Evolutionary conservation across 2,888 invertebrate species (phyloP), one percentile per base, ranked within the genome.

Genomic region (Thyatira batis): DNA sequence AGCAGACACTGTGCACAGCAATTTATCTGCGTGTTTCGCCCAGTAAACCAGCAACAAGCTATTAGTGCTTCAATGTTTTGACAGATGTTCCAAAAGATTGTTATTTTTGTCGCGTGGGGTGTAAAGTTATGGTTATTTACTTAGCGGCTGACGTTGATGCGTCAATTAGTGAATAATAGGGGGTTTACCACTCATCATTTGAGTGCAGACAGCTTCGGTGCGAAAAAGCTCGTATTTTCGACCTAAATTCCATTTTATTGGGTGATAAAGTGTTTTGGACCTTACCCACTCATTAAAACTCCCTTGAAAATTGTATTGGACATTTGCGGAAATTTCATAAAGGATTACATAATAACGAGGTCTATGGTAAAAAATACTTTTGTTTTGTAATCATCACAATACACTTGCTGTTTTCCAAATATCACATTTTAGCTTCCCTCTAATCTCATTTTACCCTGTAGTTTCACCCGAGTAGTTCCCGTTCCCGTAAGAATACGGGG

Each of bases 71-170:
- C 27, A 17, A 73, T 81, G 77, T 82, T 82, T 80, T 80, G 84
- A 85, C 85, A 86, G 85, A 85, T 85, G 86, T 69, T 77, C 58
- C 56, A 58, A 55, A 65, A 66, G 82, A 71, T 64, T 74, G 82
- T 82, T 85, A 84, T 85, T 85, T 83, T 78, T 71, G 78, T 73
- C 66, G 57, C 61, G 56, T 49, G 58, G 65, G 71, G 67, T 67
- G 71, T 69, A 69, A 68, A 67, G 63, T 69, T 76, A 57, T 49
- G 27, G 48, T 52, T 51, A 45, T 51, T 52, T 52, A 51, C 52
- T 44, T 49, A 48, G 48, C 49, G 52, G 33, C 33, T 50, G 52
- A 49, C 39, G 54, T 45, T 20, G 61, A 63, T 54, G 61, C 58
- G 63, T 54, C 70, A 68, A 67, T 70, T 67, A 64, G 65, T 57